A percentile compares a stretch with the other conserved stretches of the same genome.
Conservation (phyloP, 2,113 vertebrate species). For the Brachyhypopomus gauderio region DNA sequence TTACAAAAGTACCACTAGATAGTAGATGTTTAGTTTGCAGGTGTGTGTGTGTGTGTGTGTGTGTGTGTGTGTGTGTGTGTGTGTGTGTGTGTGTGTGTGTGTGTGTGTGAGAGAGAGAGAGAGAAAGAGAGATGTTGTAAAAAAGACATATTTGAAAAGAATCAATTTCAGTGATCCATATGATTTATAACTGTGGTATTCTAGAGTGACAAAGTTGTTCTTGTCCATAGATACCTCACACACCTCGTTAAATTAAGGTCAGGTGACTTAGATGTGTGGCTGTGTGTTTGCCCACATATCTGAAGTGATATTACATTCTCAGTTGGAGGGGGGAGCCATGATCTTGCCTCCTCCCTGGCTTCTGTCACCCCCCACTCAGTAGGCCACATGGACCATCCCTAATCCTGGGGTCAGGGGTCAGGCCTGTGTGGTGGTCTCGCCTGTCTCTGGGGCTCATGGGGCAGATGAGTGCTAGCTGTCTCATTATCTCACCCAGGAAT, state of each 20-base stretch:
- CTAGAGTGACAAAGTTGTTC: no score
- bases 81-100: not conserved
- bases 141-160: not conserved
- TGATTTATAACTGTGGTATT: not conserved
- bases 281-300: slow-evolving; percentile 8
- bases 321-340: not conserved
- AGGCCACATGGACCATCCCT: slow-evolving; percentile 68
- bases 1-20: not conserved
- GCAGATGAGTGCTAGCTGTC: slow-evolving; percentile 70
- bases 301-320: not conserved
- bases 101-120: slow-evolving; percentile 16
- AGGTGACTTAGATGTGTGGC: not conserved
- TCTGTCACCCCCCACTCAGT: slow-evolving; percentile 64
- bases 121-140: not conserved
- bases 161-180: not conserved
- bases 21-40: no score
- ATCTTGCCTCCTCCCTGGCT: slow-evolving; percentile 2
- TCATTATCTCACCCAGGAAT: slow-evolving; percentile 65
- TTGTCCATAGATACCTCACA: not conserved
- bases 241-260: not conserved
- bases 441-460: slow-evolving; percentile 66
- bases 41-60: not conserved
- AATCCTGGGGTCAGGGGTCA: slow-evolving; percentile 75
- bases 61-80: no score
- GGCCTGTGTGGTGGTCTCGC: not conserved